A percentile compares a stretch with the other conserved stretches of the same genome.
phyloP scores from a whole-genome alignment of 2,888 invertebrate species.

The Catotricha subobsoleta region DNA sequence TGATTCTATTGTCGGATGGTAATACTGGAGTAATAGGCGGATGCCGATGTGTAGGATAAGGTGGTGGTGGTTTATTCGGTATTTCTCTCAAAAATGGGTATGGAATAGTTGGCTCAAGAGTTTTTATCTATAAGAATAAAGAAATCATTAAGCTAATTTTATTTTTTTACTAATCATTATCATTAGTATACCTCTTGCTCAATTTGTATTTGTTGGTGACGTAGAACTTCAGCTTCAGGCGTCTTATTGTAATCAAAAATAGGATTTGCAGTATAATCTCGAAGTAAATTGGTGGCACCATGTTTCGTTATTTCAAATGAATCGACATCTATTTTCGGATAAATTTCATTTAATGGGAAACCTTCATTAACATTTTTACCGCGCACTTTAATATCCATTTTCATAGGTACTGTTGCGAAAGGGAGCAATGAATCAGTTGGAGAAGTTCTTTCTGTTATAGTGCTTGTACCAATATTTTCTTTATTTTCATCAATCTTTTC shows the following conservation, averaged over 20 bases:
- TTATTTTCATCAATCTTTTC: neutral
- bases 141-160: neutral
- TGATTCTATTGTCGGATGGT: slow-evolving; percentile 22
- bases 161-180: neutral
- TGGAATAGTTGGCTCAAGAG: slow-evolving; percentile 31
- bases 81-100: slow-evolving; percentile 41
- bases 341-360: neutral
- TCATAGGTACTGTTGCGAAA: too few species aligned
- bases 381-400: neutral
- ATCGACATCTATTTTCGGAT: too few species aligned
- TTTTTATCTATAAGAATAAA: slow-evolving; percentile 34
- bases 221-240: slow-evolving; percentile 40
- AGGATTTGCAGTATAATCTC: too few species aligned
- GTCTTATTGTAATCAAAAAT: slow-evolving; percentile 13
- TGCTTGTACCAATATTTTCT: too few species aligned
- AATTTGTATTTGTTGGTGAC: slow-evolving; percentile 41
- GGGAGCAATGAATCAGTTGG: too few species aligned
- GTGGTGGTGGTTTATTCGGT: slow-evolving; percentile 58
- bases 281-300: too few species aligned
- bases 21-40: slow-evolving; percentile 23
- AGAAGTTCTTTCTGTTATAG: too few species aligned
- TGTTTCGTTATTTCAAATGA: too few species aligned
- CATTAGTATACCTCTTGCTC: slow-evolving; percentile 37
- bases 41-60: slow-evolving; percentile 38
- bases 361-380: slow-evolving; percentile 6